Base-by-base conservation (phyloP, 2,797 vertebrate genomes). In the Syngnathus rostellatus region DNA sequence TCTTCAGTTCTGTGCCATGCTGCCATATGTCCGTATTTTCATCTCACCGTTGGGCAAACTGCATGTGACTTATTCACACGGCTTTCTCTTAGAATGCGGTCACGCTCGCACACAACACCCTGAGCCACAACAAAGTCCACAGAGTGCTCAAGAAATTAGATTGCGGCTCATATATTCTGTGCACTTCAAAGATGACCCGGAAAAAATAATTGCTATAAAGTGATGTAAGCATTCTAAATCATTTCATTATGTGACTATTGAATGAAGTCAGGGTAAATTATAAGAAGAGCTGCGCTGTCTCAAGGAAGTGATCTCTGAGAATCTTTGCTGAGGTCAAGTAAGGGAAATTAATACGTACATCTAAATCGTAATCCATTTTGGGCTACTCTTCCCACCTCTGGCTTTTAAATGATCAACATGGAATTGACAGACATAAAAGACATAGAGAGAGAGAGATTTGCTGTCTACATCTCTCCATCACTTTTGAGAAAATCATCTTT, bases 31-130 rank as follows among this genome's bases (percentile, higher is more conserved):
- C 58, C 66, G 43, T n/a, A 37, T 39, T 53, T 71, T 64, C 40
- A 7, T 75, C 66, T 73, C 21, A 23, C 51, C 59, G 67, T 5
- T 53, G 31, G 68, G 64, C 58, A 66, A 66, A 38, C 55, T 8
- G 50, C 50, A 62, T 72, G 67, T 84, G 54, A 85, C 51, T 83
- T 82, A 86, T 84, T 87, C 57, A 81, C 81, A 65, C 57, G 41
- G 62, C 60, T 57, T 72, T 62, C 72, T 61, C 40, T 54, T 55
- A 0, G 31, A 61, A 77, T 64, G 62, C 66, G 69, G 53, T 2
- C 69, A 69, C 63, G 59, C 19, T 69, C 77, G 66, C 73, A 40
- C 55, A 48, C 65, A 46, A 62, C n/a, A 21, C n/a, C 23, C 19
- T 43, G 16, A 57, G 60, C 59, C 46, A 41, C 38, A 40, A 14